Conservation (phyloP, 2,113 vertebrate genomes). For the Rhodinocichla rosea region DNA sequence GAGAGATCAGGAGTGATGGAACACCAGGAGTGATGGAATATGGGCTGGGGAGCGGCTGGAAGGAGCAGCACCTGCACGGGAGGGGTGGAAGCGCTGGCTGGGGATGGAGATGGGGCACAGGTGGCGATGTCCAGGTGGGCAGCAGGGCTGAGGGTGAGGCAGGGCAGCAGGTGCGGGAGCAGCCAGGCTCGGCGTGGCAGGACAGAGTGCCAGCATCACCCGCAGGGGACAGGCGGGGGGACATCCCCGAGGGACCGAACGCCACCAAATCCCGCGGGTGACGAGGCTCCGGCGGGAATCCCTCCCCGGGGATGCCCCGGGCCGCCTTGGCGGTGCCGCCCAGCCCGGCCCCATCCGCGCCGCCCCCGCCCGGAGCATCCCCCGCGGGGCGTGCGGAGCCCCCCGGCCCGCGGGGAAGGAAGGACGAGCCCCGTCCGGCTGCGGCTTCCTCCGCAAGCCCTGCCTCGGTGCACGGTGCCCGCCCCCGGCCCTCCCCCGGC, state of each 20-base stretch:
- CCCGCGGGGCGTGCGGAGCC: not conserved
- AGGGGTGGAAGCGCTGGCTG: fast-evolving
- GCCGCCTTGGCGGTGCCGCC: not conserved
- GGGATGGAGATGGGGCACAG: not conserved
- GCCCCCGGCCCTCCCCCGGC: not conserved
- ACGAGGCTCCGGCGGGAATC: not conserved
- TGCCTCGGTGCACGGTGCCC: not conserved
- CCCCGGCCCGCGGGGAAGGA: not conserved
- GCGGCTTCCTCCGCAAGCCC: not conserved
- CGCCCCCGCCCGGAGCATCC: not conserved
- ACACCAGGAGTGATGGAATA: not conserved
- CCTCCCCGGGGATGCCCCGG: not conserved
- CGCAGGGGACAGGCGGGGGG: not conserved
- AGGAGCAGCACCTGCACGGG: not conserved
- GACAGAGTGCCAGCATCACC: not conserved
- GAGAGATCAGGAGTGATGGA: not conserved
- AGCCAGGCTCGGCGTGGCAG: not conserved
- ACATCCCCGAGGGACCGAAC: not conserved
- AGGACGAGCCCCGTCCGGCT: not conserved
- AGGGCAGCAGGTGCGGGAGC: not conserved
- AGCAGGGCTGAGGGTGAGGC: not conserved
- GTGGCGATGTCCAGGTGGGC: not conserved
- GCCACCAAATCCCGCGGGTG: fast-evolving
- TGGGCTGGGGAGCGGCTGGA: not conserved
- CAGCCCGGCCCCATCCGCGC: not conserved